Evolutionary conservation across 53 echinoderm and acorn worm species (phyloP).

Genomic region (Antedon mediterranea): DNA sequence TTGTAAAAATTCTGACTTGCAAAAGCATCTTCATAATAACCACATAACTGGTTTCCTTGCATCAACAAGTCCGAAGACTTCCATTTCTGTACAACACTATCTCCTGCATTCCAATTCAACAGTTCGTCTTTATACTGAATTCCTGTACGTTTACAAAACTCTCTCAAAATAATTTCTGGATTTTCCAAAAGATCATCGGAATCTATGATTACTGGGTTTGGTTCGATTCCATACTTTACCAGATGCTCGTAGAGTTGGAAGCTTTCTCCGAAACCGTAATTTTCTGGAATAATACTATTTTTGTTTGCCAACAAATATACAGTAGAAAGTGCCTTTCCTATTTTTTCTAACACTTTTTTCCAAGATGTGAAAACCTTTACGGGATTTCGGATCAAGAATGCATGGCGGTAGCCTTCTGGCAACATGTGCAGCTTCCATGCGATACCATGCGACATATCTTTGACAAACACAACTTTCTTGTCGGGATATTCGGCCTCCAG

Average conservation of each 20-base stretch:
- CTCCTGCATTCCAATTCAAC: too few relatives aligned
- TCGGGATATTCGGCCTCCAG: neutral
- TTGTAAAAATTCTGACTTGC: too few relatives aligned
- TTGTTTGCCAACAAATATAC: neutral
- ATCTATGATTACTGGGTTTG: neutral
- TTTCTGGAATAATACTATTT: neutral
- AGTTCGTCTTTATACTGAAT: too few relatives aligned
- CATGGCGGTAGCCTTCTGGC: neutral
- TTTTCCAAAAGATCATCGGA: neutral
- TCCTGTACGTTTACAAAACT: too few relatives aligned
- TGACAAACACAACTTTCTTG: neutral
- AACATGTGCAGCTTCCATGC: neutral
- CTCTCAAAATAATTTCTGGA: neutral
- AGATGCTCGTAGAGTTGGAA: neutral
- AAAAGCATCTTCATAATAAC: too few relatives aligned
- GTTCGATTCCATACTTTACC: neutral
- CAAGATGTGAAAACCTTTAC: neutral
- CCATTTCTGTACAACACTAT: too few relatives aligned
- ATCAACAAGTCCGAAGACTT: too few relatives aligned
- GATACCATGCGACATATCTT: neutral
- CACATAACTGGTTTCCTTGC: too few relatives aligned
- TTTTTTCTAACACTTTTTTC: neutral
- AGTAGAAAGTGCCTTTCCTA: neutral
- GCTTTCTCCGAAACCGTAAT: neutral
- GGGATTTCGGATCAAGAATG: neutral